Base-by-base conservation (phyloP, 1,140 invertebrate genomes). In the Dendrolimus punctatus region DNA sequence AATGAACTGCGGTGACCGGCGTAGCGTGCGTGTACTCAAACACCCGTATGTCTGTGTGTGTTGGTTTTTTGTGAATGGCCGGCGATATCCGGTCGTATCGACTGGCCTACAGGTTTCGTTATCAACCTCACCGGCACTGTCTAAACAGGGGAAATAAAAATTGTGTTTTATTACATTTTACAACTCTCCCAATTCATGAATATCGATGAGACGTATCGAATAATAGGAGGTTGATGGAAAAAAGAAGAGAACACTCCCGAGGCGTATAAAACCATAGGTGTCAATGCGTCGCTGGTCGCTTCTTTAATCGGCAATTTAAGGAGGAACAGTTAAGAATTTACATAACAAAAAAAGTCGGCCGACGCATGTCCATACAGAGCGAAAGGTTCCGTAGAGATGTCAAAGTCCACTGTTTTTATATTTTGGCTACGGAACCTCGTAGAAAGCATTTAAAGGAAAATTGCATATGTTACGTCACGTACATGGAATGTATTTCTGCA, bases 111-210 rank as follows among this genome's bases (percentile, higher is more conserved):
- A 77, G 76, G 78, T 83, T 83, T 77, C 67, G 80, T 85, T 85
- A 85, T 85, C 81, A 85, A 68, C 74, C 76, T 76, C 74, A 76
- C 73, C 65, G 61, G 62, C 70, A 71, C 73, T 80, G 81, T 85
- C 81, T 85, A 85, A 85, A 85, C 75, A 85, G 53, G 62, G 71
- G 73, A 83, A 81, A 85, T 85, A 85, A 85, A 85, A 83, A 83
- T 82, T 70, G 75, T 77, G 76, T 80, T 83, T 85, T 85, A 85
- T 85, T 79, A 61, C 75, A 54, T 76, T 83, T 81, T 80, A 85
- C 75, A 81, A 70, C 76, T 58, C 73, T 68, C 64, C 59, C 66
- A 64, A 53, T 67, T 64, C 74, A 73, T 76, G 70, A 76, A 73
- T 78, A 74, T 75, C 72, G 76, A 80, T 76, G 73, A 76, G 73